Conservation (phyloP, 2,888 invertebrate genomes). For the Venustoraphidia nigricollis region DNA sequence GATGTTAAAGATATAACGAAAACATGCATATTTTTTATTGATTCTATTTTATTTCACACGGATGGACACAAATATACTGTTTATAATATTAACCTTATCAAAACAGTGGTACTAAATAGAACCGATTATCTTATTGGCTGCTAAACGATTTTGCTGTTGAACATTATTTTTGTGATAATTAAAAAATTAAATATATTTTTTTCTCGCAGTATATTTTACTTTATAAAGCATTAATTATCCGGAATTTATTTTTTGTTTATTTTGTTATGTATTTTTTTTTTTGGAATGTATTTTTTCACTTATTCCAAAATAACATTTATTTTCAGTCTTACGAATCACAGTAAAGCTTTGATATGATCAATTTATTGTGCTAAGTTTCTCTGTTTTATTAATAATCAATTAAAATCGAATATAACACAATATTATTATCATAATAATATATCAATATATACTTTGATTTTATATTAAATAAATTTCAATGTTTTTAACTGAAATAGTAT, state of each 20-base stretch:
- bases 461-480: too few species aligned
- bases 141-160: neutral
- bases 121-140: too few species aligned
- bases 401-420: too few species aligned
- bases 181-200: neutral
- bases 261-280: neutral
- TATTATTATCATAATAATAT: too few species aligned
- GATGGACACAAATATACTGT: too few species aligned
- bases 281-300: neutral
- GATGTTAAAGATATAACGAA: too few species aligned
- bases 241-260: neutral
- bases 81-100: too few species aligned
- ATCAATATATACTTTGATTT: too few species aligned
- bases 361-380: constrained; percentile 32
- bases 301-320: constrained; percentile 29
- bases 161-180: neutral
- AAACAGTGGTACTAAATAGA: too few species aligned
- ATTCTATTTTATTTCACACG: too few species aligned
- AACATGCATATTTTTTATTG: too few species aligned
- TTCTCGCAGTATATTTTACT: neutral
- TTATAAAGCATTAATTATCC: neutral
- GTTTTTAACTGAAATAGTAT: too few species aligned
- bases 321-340: constrained; percentile 39
- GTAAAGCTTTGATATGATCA: constrained; percentile 39
- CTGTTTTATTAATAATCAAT: constrained; percentile 5